phyloP scores from a whole-genome alignment of 2,797 vertebrate species.

The Tragopan temminckii region DNA sequence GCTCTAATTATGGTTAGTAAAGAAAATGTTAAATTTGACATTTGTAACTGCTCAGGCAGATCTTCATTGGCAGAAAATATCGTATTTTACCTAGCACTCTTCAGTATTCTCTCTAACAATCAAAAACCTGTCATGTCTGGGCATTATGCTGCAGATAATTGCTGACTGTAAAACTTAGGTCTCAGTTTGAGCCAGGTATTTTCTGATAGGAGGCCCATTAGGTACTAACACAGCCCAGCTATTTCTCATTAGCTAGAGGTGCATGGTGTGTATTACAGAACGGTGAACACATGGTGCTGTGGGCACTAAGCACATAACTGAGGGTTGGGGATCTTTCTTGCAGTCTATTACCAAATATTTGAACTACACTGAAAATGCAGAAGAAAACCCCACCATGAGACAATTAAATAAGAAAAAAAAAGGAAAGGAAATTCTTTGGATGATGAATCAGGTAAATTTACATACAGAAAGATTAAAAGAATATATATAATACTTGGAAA shows the following conservation, averaged over 20 bases:
- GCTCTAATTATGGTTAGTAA: not conserved
- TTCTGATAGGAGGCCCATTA: not conserved
- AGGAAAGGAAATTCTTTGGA: not conserved
- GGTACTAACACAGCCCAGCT: not conserved
- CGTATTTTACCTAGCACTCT: not conserved
- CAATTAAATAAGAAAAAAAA: not conserved
- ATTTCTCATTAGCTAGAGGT: not conserved
- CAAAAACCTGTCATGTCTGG: not conserved
- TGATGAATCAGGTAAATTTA: not conserved
- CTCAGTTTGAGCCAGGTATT: not conserved
- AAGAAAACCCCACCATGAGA: not conserved
- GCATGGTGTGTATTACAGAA: not conserved
- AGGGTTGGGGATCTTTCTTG: not conserved
- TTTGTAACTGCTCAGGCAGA: not conserved
- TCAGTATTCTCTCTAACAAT: not conserved
- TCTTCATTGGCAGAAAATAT: not conserved
- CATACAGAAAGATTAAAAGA: not conserved
- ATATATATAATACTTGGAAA: not conserved
- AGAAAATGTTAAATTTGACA: not conserved
- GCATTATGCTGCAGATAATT: not conserved
- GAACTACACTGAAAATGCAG: not conserved
- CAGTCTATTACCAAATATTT: not conserved
- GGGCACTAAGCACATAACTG: not conserved
- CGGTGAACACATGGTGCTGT: accelerated
- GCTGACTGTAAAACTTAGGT: not conserved